Evolutionary conservation across 2,797 vertebrate genomes (phyloP).

Genomic region (Syndactyla subalaris): DNA sequence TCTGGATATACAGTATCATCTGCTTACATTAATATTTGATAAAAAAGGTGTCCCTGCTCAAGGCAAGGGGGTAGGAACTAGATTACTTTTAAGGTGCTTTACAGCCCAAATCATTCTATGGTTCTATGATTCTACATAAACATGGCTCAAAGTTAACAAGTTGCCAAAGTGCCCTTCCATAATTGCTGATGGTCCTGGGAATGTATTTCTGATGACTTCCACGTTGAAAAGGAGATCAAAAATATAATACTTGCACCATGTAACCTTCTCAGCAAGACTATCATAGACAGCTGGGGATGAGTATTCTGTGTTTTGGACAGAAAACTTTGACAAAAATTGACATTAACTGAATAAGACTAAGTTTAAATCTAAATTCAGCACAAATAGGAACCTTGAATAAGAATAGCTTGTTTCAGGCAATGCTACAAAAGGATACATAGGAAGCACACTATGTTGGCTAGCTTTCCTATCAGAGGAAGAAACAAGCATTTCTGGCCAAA

Average conservation of each 20-base stretch:
- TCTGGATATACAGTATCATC: neutral
- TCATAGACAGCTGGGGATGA: neutral
- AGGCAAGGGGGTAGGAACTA: accelerated
- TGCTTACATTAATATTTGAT: neutral
- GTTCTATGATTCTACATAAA: neutral
- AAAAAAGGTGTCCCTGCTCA: neutral
- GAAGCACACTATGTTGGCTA: neutral
- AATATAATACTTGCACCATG: neutral
- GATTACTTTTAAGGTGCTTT: neutral
- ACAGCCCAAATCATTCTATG: neutral
- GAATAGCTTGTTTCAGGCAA: neutral
- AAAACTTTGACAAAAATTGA: neutral
- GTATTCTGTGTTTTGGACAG: neutral
- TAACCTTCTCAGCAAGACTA: neutral
- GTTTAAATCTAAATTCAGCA: neutral
- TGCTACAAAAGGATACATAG: neutral
- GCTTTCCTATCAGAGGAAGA: neutral
- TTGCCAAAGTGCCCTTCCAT: neutral
- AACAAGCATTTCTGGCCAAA: neutral
- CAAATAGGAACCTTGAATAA: neutral
- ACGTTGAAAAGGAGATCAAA: neutral
- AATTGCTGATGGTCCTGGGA: accelerated
- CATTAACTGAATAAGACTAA: neutral
- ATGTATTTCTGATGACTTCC: neutral
- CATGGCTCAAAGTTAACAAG: neutral